A percentile compares a stretch with the other conserved stretches of the same genome.
Evolutionary conservation across 2,888 invertebrate species (phyloP).

Genomic region (Nymphalis c-album): DNA sequence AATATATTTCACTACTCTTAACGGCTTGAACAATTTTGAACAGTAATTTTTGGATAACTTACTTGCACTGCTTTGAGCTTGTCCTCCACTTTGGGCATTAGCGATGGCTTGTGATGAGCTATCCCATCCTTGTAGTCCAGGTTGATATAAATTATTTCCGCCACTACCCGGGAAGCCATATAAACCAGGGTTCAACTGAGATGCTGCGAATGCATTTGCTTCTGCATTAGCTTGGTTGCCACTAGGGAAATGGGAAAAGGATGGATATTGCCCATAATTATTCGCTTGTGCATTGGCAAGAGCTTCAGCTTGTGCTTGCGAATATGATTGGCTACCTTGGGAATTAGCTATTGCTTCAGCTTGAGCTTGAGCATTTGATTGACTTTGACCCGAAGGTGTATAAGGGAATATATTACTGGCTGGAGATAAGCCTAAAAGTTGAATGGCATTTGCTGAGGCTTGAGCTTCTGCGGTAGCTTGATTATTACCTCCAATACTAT

Average conservation of each 20-base stretch:
- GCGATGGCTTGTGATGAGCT: slow-evolving; percentile 17
- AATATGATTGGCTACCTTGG: slow-evolving; percentile 4
- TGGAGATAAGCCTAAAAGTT: no score
- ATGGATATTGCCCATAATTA: background rate
- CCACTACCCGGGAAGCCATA: slow-evolving; percentile 37
- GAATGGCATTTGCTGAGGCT: background rate
- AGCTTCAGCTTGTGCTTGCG: slow-evolving; percentile 27
- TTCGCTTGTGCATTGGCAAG: slow-evolving; percentile 22
- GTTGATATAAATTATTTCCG: slow-evolving; percentile 26
- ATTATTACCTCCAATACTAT: background rate
- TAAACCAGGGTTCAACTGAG: slow-evolving; percentile 40
- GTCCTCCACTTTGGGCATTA: slow-evolving; percentile 30
- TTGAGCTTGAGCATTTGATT: slow-evolving; percentile 30
- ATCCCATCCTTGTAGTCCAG: slow-evolving; percentile 25
- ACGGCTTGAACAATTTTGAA: no score
- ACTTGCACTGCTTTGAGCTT: slow-evolving; percentile 29
- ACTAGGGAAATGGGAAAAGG: slow-evolving; percentile 16
- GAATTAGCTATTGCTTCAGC: slow-evolving; percentile 32
- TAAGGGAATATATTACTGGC: no score
- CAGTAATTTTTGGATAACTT: background rate
- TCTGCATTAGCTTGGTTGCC: slow-evolving; percentile 24
- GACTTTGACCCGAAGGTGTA: background rate
- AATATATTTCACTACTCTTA: no score
- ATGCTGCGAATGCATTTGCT: slow-evolving; percentile 31
- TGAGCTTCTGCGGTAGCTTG: background rate